phyloP scores from a whole-genome alignment of 2,888 invertebrate species.

The Drosophila picticornis region DNA sequence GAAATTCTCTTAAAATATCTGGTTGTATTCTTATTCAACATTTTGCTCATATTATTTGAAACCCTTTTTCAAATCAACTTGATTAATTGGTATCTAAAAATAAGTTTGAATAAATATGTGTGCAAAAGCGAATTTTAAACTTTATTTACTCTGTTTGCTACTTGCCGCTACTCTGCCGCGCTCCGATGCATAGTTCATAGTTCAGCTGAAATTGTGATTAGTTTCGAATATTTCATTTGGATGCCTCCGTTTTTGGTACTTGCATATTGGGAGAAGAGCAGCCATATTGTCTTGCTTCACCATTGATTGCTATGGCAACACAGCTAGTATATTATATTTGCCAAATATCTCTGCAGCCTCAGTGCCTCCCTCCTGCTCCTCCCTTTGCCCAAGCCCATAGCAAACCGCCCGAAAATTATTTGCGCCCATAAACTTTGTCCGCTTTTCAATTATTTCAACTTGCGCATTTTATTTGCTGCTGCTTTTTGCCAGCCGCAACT shows the following conservation, averaged over 20 bases:
- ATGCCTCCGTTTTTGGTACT: background rate
- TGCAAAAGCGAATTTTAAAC: background rate
- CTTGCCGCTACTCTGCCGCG: background rate
- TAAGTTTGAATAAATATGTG: background rate
- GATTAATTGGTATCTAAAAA: background rate
- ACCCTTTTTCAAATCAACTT: background rate
- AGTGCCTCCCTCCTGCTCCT: background rate
- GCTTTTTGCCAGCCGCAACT: slow-evolving; percentile 39
- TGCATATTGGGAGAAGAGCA: background rate
- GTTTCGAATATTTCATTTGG: background rate
- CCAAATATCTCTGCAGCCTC: background rate
- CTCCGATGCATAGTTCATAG: background rate
- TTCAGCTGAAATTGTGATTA: background rate
- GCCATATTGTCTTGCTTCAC: background rate
- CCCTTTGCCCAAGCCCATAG: background rate
- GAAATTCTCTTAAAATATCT: too few species aligned
- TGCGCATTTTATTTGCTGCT: slow-evolving; percentile 56
- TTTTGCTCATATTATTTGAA: background rate
- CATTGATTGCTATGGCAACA: slow-evolving; percentile 12
- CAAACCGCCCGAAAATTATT: slow-evolving; percentile 56
- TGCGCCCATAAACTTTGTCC: slow-evolving; percentile 67
- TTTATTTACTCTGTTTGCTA: background rate
- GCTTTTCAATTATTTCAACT: slow-evolving; percentile 73
- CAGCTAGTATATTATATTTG: background rate
- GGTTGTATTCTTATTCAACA: background rate